These are phyloP conservation scores for Psammodynastes pulverulentus DNA, from an alignment of 2,113 vertebrate species.

Conservation along the genomic window DNA sequence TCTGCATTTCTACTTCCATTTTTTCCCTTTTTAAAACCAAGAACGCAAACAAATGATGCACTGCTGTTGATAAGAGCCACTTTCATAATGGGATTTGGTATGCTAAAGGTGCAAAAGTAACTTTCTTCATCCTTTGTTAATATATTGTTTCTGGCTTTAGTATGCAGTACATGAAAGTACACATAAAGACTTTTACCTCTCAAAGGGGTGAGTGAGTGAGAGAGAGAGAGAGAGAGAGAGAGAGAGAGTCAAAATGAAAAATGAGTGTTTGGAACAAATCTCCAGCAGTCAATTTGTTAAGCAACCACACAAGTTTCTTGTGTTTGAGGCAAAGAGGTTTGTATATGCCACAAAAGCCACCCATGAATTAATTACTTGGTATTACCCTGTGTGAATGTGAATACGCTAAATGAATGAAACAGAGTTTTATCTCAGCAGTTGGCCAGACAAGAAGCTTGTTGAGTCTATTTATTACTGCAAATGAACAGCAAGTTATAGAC, in stretches of 20 bases:
- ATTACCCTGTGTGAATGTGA: not conserved
- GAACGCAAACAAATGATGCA: conserved; percentile 36
- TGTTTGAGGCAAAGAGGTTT: conserved; percentile 35
- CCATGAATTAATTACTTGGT: conserved; percentile 55
- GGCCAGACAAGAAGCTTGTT: conserved; percentile 23
- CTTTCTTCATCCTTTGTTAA: conserved; percentile 24
- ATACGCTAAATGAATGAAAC: conserved; percentile 41
- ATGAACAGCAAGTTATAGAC: conserved; percentile 4
- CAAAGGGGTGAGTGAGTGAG: not conserved
- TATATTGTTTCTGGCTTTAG: conserved; percentile 14
- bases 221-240: conserved; percentile 6
- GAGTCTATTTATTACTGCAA: conserved; percentile 1
- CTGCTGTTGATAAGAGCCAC: conserved; percentile 24
- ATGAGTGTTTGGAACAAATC: conserved; percentile 46
- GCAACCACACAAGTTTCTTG: conserved; percentile 27
- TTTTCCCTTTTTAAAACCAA: conserved; percentile 30
- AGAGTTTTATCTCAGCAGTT: conserved; percentile 15
- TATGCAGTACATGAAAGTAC: conserved; percentile 37
- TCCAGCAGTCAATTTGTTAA: conserved; percentile 56
- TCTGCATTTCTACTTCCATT: conserved; percentile 16
- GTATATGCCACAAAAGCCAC: conserved; percentile 18
- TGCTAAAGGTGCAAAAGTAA: conserved; percentile 58
- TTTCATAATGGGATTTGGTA: conserved; percentile 54
- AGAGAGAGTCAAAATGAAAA: conserved; percentile 53
- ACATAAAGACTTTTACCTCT: conserved; percentile 40